phyloP scores from a whole-genome alignment of 2,888 invertebrate genomes.

The Scaptomyza parva region DNA sequence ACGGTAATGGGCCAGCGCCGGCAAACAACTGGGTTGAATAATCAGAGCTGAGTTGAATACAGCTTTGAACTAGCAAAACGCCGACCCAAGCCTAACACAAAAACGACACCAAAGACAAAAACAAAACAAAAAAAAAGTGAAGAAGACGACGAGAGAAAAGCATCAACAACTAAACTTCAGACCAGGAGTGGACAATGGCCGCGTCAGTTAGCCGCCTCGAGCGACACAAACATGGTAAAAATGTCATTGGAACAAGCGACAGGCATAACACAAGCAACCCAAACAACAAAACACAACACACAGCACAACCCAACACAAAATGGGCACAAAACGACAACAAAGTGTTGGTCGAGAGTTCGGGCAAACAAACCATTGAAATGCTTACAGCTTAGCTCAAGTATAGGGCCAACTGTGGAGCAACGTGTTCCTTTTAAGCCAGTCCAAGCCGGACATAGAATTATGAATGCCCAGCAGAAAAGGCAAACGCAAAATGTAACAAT shows the following conservation, averaged over 20 bases:
- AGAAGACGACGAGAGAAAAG: not conserved
- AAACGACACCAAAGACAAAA: constrained; percentile 37
- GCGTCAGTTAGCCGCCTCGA: constrained; percentile 26
- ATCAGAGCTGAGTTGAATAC: constrained; percentile 57
- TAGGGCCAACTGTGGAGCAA: constrained; percentile 46
- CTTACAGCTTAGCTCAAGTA: constrained; percentile 19
- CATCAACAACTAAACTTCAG: constrained; percentile 18
- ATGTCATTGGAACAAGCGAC: constrained; percentile 39
- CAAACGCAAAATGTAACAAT: constrained; percentile 31
- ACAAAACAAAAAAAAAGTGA: constrained; percentile 11
- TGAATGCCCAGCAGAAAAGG: constrained; percentile 48
- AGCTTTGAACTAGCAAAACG: constrained; percentile 60
- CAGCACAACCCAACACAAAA: not conserved
- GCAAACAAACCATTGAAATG: constrained; percentile 12
- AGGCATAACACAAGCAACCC: constrained; percentile 26
- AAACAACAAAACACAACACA: constrained; percentile 1
- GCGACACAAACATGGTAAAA: constrained; percentile 42
- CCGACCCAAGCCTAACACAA: constrained; percentile 52
- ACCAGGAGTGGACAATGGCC: constrained; percentile 33
- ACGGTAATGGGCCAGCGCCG: not conserved
- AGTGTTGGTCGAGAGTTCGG: constrained; percentile 31
- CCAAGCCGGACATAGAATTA: constrained; percentile 62
- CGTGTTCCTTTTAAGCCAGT: constrained; percentile 51
- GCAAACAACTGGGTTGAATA: constrained; percentile 39
- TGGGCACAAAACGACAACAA: constrained; percentile 14